Percentiles rank a stretch among this genome's conserved stretches.
These are phyloP conservation scores for Eurytoma californica DNA, from an alignment of 2,888 invertebrate genomes.

Conservation along the genomic window DNA sequence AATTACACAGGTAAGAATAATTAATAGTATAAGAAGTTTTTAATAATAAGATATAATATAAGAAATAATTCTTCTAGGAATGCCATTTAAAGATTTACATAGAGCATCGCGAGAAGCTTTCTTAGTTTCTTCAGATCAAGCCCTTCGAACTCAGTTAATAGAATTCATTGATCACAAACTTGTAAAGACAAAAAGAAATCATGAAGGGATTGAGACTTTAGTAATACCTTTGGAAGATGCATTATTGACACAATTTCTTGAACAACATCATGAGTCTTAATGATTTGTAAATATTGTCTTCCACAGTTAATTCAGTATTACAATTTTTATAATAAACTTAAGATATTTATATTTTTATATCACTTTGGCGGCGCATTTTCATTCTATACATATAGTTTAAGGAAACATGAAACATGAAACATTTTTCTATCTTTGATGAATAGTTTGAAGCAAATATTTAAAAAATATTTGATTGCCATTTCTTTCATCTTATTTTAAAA, in stretches of 20 bases:
- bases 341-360: too few relatives aligned
- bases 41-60: not conserved
- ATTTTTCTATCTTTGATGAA: too few relatives aligned
- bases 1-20: conserved; percentile 83
- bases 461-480: too few relatives aligned
- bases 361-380: too few relatives aligned
- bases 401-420: not conserved
- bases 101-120: conserved; percentile 90
- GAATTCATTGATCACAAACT: conserved; percentile 97
- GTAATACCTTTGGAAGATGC: conserved; percentile 85
- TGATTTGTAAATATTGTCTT: too few relatives aligned
- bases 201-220: conserved; percentile 89
- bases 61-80: conserved; percentile 77
- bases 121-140: conserved; percentile 93
- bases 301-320: too few relatives aligned
- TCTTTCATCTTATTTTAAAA: too few relatives aligned
- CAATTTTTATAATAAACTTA: too few relatives aligned
- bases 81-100: conserved; percentile 92
- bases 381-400: too few relatives aligned
- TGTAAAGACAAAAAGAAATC: conserved; percentile 86
- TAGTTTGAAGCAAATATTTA: too few relatives aligned
- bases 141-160: conserved; percentile 91
- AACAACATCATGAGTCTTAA: conserved; percentile 77
- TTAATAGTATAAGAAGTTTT: not conserved
- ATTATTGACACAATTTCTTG: conserved; percentile 87